Percentiles rank a stretch among this genome's conserved stretches.
These are phyloP conservation scores for Gymnopithys bicolor DNA, from an alignment of 2,797 vertebrate species.

Conservation along the genomic window DNA sequence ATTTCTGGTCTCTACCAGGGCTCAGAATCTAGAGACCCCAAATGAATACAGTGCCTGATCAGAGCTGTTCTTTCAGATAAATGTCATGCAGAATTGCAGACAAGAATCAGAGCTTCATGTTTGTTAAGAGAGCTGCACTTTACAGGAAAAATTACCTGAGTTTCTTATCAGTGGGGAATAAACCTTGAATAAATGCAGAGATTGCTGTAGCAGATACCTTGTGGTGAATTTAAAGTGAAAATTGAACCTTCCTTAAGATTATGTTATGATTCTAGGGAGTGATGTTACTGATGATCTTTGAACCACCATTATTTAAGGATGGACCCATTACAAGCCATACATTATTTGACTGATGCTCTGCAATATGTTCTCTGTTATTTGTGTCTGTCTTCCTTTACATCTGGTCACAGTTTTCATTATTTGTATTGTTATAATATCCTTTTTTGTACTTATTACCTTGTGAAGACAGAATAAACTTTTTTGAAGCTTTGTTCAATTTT, in stretches of 20 bases:
- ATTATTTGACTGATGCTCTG: neutral
- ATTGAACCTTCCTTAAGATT: neutral
- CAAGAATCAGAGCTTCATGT: neutral
- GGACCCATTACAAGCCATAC: fast-evolving
- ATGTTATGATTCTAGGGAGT: neutral
- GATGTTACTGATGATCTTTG: neutral
- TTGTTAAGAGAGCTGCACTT: constrained; percentile 5
- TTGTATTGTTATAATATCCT: neutral
- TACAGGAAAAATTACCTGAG: neutral
- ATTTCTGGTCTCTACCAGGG: neutral
- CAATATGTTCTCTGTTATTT: neutral
- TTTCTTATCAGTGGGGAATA: constrained; percentile 29
- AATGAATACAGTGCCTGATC: neutral
- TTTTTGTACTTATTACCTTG: neutral
- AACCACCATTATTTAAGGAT: neutral
- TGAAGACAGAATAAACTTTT: neutral
- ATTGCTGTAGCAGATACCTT: neutral
- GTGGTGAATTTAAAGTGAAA: constrained; percentile 22
- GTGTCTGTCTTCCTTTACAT: neutral
- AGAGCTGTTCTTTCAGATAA: constrained; percentile 14
- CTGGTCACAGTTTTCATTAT: neutral
- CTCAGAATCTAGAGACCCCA: neutral
- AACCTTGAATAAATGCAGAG: neutral
- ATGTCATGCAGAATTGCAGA: neutral
- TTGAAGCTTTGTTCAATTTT: neutral